A percentile compares a stretch with the other conserved stretches of the same genome.
Evolutionary conservation across 2,113 vertebrate genomes (phyloP).

Genomic region (Cinclus cinclus): DNA sequence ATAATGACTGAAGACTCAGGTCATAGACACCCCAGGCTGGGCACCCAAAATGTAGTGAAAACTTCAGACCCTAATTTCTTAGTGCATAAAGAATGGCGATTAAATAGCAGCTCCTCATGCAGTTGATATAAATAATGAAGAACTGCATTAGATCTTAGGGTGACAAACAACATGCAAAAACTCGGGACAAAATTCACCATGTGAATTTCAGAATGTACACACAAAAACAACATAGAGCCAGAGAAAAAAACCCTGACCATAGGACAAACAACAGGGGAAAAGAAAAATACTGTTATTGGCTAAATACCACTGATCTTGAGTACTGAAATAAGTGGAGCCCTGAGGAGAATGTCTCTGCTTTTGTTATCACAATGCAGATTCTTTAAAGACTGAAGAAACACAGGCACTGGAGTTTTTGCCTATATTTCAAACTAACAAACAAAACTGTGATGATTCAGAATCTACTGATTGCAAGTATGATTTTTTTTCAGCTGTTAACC

Average conservation of each 20-base stretch:
- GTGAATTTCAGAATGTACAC: not conserved
- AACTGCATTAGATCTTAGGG: not conserved
- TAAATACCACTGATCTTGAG: not conserved
- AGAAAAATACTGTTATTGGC: not conserved
- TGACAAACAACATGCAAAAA: not conserved
- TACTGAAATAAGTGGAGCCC: not conserved
- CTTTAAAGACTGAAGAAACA: not conserved
- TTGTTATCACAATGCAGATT: not conserved
- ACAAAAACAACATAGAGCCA: not conserved
- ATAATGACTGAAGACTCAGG: not conserved
- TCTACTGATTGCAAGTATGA: not conserved
- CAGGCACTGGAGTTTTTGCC: not conserved
- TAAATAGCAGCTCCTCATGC: not conserved
- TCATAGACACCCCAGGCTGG: not conserved
- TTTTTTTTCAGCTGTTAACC: slow-evolving; percentile 33
- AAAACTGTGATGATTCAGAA: not conserved
- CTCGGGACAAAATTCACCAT: not conserved
- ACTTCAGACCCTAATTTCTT: not conserved
- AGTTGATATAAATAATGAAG: not conserved
- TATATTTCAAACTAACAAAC: not conserved
- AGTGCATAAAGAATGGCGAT: not conserved
- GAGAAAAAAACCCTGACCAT: not conserved
- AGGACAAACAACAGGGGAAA: not conserved
- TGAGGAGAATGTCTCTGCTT: not conserved
- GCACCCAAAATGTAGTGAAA: not conserved